phyloP scores from a whole-genome alignment of 2,797 vertebrate species.

The Centroberyx gerrardi region DNA sequence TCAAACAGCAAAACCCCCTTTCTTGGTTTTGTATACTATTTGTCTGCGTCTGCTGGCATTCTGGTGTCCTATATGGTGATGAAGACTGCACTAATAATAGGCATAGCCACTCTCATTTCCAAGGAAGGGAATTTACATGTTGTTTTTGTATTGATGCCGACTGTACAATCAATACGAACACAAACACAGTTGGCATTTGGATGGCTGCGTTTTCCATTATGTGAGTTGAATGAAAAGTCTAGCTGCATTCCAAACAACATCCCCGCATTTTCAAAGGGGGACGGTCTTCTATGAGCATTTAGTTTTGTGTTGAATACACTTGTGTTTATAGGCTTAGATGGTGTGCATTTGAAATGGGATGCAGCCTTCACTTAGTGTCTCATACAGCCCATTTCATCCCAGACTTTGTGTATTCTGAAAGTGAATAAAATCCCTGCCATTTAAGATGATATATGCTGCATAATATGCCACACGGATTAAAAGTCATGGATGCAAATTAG shows the following conservation, averaged over 20 bases:
- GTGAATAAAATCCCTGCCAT: background rate
- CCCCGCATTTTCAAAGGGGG: conserved; percentile 12
- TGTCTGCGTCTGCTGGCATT: conserved; percentile 20
- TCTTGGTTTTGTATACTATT: conserved; percentile 3
- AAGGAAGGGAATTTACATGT: conserved; percentile 21
- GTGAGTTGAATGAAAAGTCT: conserved; percentile 17
- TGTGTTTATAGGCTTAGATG: conserved; percentile 7
- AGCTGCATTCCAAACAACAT: background rate
- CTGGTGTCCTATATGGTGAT: background rate
- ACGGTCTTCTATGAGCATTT: background rate
- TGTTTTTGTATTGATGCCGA: background rate
- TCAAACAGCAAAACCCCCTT: conserved; percentile 19
- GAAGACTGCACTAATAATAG: conserved; percentile 29
- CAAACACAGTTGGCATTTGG: conserved; percentile 19
- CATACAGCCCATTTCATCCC: background rate
- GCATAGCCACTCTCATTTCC: conserved; percentile 15
- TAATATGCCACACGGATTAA: conserved; percentile 25
- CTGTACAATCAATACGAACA: conserved; percentile 33
- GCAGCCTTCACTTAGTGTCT: conserved; percentile 4
- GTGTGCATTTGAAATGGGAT: conserved; percentile 11
- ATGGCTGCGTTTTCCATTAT: conserved; percentile 5
- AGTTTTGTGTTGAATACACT: background rate
- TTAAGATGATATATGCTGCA: conserved; percentile 1
- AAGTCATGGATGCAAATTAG: conserved; percentile 30
- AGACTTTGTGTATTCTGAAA: background rate